Evolutionary conservation across 2,797 vertebrate genomes (phyloP).

Genomic region (Meda fulgida): DNA sequence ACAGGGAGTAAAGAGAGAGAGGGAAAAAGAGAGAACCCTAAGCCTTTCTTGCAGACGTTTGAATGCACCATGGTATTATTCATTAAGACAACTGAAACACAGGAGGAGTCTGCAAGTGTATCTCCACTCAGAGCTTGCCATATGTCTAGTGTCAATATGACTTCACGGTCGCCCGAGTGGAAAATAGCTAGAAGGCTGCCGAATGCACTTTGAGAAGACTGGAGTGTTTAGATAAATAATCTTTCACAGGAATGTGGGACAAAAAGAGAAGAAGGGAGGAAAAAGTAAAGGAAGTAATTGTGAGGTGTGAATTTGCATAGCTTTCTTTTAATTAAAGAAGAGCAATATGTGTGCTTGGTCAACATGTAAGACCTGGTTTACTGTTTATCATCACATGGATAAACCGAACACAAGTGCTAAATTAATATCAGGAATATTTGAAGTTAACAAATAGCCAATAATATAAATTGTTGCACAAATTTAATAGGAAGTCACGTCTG

Average conservation of each 20-base stretch:
- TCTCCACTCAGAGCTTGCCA: conserved; percentile 81
- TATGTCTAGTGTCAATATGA: conserved; percentile 86
- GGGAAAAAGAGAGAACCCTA: conserved; percentile 42
- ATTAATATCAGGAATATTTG: not conserved
- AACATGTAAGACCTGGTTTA: not conserved
- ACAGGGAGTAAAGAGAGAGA: conserved; percentile 40
- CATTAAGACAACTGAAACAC: conserved; percentile 83
- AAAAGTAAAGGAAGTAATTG: conserved; percentile 66
- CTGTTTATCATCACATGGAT: not conserved
- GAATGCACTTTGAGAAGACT: conserved; percentile 70
- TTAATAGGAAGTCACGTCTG: not conserved
- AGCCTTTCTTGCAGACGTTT: conserved; percentile 70
- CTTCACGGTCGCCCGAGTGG: conserved; percentile 83
- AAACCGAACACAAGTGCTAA: not conserved
- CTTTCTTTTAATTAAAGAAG: conserved; percentile 37
- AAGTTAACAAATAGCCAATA: not conserved
- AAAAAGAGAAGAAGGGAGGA: not conserved
- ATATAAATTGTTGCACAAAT: not conserved
- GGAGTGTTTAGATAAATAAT: conserved; percentile 80
- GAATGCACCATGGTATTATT: conserved; percentile 82
- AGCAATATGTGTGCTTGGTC: conserved; percentile 2
- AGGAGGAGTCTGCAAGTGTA: conserved; percentile 76
- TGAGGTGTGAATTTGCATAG: conserved; percentile 51
- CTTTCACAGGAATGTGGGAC: conserved; percentile 68
- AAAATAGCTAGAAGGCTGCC: conserved; percentile 81